Base-by-base conservation (phyloP, 2,888 invertebrate genomes). In the Folsomia candida region DNA sequence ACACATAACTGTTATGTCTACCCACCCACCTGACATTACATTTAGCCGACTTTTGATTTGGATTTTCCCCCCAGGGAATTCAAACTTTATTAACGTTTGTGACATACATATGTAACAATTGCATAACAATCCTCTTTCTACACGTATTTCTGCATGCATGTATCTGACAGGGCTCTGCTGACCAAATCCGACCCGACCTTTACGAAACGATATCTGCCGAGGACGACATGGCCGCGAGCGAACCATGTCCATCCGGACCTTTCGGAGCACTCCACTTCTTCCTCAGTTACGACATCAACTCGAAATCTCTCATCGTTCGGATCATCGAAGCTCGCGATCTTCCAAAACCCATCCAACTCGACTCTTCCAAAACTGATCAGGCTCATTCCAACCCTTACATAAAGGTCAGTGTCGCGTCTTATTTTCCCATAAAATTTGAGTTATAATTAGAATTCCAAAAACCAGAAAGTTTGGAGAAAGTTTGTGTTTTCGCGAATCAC, bases 331-430 rank as follows among this genome's bases (percentile, higher is more conserved):
- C 84, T 1, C 80, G 81, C 62, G 83, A 84, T 66, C 80, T 85
- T 24, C 83, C 84, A 0, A 81, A 81, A 29, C 84, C 84, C 0
- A 80, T 83, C 57, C 82, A 82, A 68, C 73, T 77, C 27, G 80
- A 81, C 67, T 81, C 82, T 72, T 81, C 81, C 72, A 82, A 82
- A 75, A 82, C 82, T 67, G 84, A 84, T 78, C 81, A 83, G 81
- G 82, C 84, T 11, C 84, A 84, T 76, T 84, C 84, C 18, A 84
- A 85, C 76, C 84, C 85, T 14, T 81, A 81, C 66, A 79, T 81
- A 27, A 79, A 79, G 70, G 81, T 84, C 51, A 81, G 81, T 24
- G n/a, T n/a, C n/a, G n/a, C n/a, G n/a, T n/a, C n/a, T n/a, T n/a
- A n/a, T n/a, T n/a, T n/a, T n/a, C 14, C 37, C n/a, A n/a, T n/a